phyloP scores from a whole-genome alignment of 2,113 vertebrate genomes.

The Psophia crepitans region DNA sequence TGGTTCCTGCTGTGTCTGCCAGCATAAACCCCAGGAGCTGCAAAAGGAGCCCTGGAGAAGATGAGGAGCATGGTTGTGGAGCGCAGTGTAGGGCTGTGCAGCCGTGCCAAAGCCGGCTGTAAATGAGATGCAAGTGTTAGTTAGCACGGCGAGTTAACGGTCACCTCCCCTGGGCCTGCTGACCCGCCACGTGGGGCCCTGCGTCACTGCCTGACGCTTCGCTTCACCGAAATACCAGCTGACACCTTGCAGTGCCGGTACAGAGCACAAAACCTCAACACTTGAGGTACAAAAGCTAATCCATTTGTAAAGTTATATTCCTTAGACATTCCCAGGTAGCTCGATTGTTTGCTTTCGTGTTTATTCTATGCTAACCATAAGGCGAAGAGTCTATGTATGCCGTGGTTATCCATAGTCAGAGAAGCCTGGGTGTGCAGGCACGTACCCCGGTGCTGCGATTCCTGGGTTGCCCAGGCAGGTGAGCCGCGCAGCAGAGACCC shows the following conservation, averaged over 20 bases:
- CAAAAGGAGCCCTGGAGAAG: neutral
- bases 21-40: neutral
- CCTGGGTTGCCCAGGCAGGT: neutral
- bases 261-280: accelerated
- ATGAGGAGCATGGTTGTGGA: no score
- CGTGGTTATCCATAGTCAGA: neutral
- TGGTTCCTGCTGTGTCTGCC: neutral
- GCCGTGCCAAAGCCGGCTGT: neutral
- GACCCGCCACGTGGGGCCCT: accelerated
- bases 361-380: neutral
- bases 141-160: neutral
- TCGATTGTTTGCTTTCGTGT: neutral
- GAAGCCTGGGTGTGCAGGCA: no score
- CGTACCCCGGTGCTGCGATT: no score
- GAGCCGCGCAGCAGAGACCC: neutral
- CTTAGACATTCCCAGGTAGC: neutral
- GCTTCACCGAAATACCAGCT: neutral
- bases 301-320: neutral
- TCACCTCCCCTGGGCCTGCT: neutral
- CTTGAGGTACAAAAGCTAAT: neutral
- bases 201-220: neutral
- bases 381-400: neutral
- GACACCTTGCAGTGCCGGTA: neutral
- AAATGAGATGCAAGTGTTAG: neutral
- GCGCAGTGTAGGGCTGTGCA: accelerated